Conservation (phyloP, 1,140 invertebrate genomes). For the Cydia pomonella region DNA sequence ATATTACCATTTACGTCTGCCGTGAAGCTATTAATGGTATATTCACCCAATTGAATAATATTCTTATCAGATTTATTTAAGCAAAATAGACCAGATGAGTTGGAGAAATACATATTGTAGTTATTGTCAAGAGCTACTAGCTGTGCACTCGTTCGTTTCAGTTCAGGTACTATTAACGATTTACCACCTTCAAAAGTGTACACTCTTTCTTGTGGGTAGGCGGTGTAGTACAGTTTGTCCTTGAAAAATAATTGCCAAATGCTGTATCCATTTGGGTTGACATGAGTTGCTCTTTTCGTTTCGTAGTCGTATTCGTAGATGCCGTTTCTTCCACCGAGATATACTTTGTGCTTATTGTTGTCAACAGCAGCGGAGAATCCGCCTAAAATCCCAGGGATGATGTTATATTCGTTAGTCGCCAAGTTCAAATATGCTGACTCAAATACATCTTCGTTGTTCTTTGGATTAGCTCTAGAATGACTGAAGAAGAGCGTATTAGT, state of each 20-base stretch:
- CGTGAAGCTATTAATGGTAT: constrained; percentile 52
- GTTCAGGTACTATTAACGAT: constrained; percentile 44
- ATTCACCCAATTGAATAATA: constrained; percentile 43
- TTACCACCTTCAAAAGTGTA: constrained; percentile 47
- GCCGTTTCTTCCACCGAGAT: constrained; percentile 56
- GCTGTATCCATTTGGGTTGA: constrained; percentile 42
- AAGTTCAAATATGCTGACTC: constrained; percentile 53
- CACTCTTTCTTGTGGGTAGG: constrained; percentile 52
- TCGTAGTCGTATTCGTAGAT: constrained; percentile 55
- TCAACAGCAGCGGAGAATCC: constrained; percentile 62
- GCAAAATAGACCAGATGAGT: constrained; percentile 52
- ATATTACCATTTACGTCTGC: constrained; percentile 52
- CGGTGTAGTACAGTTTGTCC: constrained; percentile 56
- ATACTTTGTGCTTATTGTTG: constrained; percentile 45
- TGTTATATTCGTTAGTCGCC: constrained; percentile 48
- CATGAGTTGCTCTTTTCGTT: constrained; percentile 45
- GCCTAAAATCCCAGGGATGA: constrained; percentile 48
- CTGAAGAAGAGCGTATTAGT: constrained; percentile 63
- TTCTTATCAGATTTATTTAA: constrained; percentile 38
- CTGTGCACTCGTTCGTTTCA: constrained; percentile 48
- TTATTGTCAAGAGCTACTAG: constrained; percentile 51
- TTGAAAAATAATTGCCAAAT: constrained; percentile 68
- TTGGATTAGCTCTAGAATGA: constrained; percentile 40
- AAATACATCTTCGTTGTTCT: constrained; percentile 43
- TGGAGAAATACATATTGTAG: constrained; percentile 53